Conservation (phyloP, 2,888 invertebrate genomes). For the Esperia sulphurella region DNA sequence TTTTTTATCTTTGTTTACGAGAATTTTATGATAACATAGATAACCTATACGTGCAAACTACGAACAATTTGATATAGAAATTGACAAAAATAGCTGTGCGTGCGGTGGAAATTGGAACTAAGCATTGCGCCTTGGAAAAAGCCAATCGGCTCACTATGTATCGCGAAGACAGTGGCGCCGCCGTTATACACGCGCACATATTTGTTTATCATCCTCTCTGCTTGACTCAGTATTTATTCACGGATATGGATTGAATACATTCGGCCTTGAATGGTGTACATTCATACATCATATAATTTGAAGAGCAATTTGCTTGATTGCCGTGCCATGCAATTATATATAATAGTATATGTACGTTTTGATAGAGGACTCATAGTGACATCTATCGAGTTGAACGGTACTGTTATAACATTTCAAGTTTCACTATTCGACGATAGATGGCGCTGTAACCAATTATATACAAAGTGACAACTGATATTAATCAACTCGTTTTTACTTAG, state of each 20-base stretch:
- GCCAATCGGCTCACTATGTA: not conserved
- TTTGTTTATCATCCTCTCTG: not conserved
- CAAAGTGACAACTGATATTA: slow-evolving; percentile 11
- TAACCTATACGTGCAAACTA: not conserved
- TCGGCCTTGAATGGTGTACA: not conserved
- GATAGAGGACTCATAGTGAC: slow-evolving; percentile 1
- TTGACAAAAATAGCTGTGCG: not conserved
- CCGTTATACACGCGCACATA: not conserved
- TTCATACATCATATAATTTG: not conserved
- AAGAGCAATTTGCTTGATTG: slow-evolving; percentile 13
- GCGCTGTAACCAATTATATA: slow-evolving; percentile 15
- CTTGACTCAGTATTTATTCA: not conserved
- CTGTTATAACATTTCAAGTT: slow-evolving; percentile 6
- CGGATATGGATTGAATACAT: not conserved
- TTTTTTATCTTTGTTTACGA: not conserved
- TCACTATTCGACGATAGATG: slow-evolving; percentile 22
- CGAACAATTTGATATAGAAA: not conserved
- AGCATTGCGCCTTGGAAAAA: too few relatives aligned
- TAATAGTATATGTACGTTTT: not conserved
- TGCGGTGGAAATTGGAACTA: not conserved
- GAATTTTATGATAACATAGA: not conserved
- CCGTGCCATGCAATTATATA: slow-evolving; percentile 19
- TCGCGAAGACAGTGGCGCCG: not conserved
- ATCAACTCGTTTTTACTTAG: slow-evolving; percentile 28
- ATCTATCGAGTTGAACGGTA: slow-evolving; percentile 3